Evolutionary conservation across 2,113 vertebrate genomes (phyloP).

Genomic region (Thamnaconus septentrionalis): DNA sequence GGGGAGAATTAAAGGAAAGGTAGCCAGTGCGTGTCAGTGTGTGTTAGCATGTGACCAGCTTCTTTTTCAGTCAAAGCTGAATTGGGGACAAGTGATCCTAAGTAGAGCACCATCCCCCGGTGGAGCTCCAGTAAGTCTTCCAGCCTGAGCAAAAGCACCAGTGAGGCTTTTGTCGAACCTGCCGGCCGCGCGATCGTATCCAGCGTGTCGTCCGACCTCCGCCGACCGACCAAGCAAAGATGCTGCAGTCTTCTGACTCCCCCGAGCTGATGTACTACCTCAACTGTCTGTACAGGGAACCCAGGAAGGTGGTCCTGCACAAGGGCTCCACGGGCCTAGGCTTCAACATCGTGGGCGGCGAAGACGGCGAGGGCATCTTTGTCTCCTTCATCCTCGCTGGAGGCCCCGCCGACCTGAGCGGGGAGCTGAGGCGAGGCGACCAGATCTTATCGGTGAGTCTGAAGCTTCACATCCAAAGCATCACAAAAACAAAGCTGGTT

Average conservation of each 20-base stretch:
- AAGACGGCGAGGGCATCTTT: conserved; percentile 97
- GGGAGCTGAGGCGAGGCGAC: conserved; percentile 92
- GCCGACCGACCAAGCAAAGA: conserved; percentile 36
- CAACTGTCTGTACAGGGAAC: conserved; percentile 87
- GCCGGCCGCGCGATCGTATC: background rate
- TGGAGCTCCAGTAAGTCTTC: conserved; percentile 51
- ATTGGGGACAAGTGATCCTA: conserved; percentile 73
- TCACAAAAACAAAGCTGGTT: background rate
- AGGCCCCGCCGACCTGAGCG: conserved; percentile 93
- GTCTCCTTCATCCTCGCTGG: conserved; percentile 97
- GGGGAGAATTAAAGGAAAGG: background rate
- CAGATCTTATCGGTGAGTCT: conserved; percentile 94
- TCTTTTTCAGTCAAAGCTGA: conserved; percentile 52
- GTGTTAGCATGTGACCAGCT: conserved; percentile 28
- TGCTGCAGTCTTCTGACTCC: conserved; percentile 69
- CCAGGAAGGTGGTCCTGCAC: conserved; percentile 92
- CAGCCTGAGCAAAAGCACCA: conserved; percentile 36
- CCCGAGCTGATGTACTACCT: conserved; percentile 77
- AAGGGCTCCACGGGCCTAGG: conserved; percentile 96
- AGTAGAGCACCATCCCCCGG: conserved; percentile 74
- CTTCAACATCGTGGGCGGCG: conserved; percentile 96
- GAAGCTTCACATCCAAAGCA: background rate
- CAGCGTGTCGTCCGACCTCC: conserved; percentile 14
- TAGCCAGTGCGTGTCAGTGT: conserved; percentile 1
- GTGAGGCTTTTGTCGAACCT: conserved; percentile 6